A percentile compares a stretch with the other conserved stretches of the same genome.
phyloP scores from a whole-genome alignment of 2,113 vertebrate species.

The Rhinogobius similis region DNA sequence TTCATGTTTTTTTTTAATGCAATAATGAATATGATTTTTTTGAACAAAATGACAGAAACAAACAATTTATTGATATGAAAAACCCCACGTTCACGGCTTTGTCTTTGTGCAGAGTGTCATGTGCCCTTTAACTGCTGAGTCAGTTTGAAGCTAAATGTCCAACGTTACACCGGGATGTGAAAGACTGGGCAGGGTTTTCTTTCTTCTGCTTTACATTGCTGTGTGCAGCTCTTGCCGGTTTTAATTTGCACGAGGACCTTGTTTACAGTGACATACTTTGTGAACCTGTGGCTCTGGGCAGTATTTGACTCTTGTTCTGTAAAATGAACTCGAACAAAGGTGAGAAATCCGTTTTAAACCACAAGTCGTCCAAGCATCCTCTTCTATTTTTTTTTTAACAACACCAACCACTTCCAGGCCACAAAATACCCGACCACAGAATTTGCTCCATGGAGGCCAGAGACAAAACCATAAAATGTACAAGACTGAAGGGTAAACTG shows the following conservation, averaged over 20 bases:
- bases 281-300: neutral
- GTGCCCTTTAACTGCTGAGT: neutral
- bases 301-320: neutral
- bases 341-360: neutral
- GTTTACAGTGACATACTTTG: neutral
- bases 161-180: neutral
- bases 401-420: constrained; percentile 68
- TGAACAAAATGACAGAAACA: no score
- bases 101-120: no score
- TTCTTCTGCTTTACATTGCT: neutral
- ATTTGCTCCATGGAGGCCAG: constrained; percentile 36
- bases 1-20: no score
- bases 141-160: neutral
- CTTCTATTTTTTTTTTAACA: neutral
- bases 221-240: neutral
- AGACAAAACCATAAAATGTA: constrained; percentile 15
- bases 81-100: no score
- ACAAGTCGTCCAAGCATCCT: neutral
- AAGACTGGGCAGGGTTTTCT: neutral
- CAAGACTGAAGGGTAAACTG: constrained; percentile 30
- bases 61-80: no score
- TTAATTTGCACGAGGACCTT: neutral
- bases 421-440: constrained; percentile 32
- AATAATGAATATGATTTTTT: no score
- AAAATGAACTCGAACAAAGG: neutral